Conservation (phyloP, 2,888 invertebrate genomes). For the Chirona hameri region DNA sequence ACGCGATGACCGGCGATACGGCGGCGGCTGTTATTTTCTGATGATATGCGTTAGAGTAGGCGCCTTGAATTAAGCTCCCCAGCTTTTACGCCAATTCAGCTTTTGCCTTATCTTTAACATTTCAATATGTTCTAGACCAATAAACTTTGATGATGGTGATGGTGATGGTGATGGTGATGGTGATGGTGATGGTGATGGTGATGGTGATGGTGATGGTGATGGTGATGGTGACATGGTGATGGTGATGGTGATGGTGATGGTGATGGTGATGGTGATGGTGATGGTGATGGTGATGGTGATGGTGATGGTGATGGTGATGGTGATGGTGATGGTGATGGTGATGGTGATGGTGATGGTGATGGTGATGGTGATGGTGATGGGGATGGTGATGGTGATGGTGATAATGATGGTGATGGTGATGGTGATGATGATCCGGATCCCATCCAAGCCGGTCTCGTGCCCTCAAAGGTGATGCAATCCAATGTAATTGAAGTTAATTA, state of each 20-base stretch:
- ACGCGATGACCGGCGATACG: too few relatives aligned
- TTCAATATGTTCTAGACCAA: too few relatives aligned
- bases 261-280: slow-evolving; percentile 22
- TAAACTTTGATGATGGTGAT: slow-evolving; percentile 1
- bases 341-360: slow-evolving; percentile 22
- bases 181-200: slow-evolving; percentile 22
- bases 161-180: slow-evolving; percentile 22
- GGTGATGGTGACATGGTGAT: slow-evolving; percentile 22
- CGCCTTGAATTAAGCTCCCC: too few relatives aligned
- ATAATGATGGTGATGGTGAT: too few relatives aligned
- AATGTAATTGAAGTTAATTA: too few relatives aligned
- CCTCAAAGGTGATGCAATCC: too few relatives aligned
- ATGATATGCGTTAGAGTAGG: too few relatives aligned
- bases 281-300: slow-evolving; percentile 22
- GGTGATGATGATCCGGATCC: slow-evolving; percentile 2
- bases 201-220: slow-evolving; percentile 22
- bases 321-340: slow-evolving; percentile 22
- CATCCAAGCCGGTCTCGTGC: too few relatives aligned
- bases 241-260: slow-evolving; percentile 22
- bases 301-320: slow-evolving; percentile 22
- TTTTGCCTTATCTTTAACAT: too few relatives aligned
- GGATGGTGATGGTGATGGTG: too few relatives aligned
- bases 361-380: slow-evolving; percentile 22
- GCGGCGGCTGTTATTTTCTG: too few relatives aligned
- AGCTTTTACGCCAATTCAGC: too few relatives aligned